These are phyloP conservation scores for Coenonympha glycerion DNA, from an alignment of 2,888 invertebrate genomes.

Conservation along the genomic window DNA sequence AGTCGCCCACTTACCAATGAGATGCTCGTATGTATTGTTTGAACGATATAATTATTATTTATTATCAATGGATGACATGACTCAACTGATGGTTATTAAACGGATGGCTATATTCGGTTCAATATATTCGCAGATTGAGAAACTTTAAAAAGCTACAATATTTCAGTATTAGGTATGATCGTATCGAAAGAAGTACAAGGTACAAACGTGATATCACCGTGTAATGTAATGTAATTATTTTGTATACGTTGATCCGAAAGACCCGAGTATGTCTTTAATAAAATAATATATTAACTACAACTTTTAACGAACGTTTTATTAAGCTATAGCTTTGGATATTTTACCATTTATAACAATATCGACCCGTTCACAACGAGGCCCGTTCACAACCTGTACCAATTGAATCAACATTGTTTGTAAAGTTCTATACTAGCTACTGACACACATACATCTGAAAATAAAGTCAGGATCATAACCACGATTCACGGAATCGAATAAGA, in stretches of 20 bases:
- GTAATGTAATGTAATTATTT: conserved; percentile 53
- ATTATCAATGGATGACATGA: conserved; percentile 4
- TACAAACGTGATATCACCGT: conserved; percentile 59
- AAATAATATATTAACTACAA: conserved; percentile 73
- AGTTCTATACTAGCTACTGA: conserved; percentile 75
- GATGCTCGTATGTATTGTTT: conserved; percentile 4
- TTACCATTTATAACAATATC: conserved; percentile 75
- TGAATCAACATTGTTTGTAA: conserved; percentile 76
- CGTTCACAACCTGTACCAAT: conserved; percentile 76
- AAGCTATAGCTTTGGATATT: conserved; percentile 74
- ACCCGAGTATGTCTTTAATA: conserved; percentile 66
- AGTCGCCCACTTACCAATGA: conserved; percentile 32
- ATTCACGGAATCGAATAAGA: conserved; percentile 75
- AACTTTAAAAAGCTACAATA: conserved; percentile 53
- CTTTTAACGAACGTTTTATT: conserved; percentile 72
- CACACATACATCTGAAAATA: conserved; percentile 73
- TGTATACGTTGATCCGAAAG: conserved; percentile 71
- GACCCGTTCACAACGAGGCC: conserved; percentile 75
- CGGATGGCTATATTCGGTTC: conserved; percentile 41
- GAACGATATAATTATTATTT: not conserved
- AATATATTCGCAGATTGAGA: conserved; percentile 45
- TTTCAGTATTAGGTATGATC: conserved; percentile 47
- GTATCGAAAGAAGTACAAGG: conserved; percentile 58
- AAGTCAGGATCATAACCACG: conserved; percentile 71
- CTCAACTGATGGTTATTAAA: conserved; percentile 28